Base-by-base conservation (phyloP, 2,113 vertebrate genomes). In the Chitala chitala region DNA sequence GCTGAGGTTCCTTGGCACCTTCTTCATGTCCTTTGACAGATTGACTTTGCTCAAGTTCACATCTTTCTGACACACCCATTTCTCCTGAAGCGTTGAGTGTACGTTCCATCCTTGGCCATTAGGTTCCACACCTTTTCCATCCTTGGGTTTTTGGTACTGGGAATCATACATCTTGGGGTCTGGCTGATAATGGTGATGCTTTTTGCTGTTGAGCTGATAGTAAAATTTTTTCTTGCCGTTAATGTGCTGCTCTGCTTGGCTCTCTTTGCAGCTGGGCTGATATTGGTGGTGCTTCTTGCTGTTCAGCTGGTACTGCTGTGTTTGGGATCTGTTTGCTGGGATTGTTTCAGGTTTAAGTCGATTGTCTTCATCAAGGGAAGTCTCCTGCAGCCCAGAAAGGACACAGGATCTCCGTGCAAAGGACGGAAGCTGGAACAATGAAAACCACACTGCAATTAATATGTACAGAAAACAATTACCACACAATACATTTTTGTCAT, bases 271-370 rank as follows among this genome's bases (percentile, higher is more conserved):
- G 40, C 92, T 94, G 17, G 96, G 96, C 87, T 95, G 95, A 90
- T 99, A 98, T 84, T 94, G 97, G 80, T 99, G 97, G 78, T 98
- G 96, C 82, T 97, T 99, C 84, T 98, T 98, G 89, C 96, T 98
- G 87, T 98, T 98, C 42, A 99, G 93, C 72, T 99, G 94, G 51
- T 99, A 98, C 78, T 98, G 96, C 75, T 97, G 96, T 70, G 92
- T 91, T 79, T 94, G 95, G 72, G 91, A 85, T 54, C 96, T 94
- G 74, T 92, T 91, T 0, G 88, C 85, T 2, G 89, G 84, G 76
- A 90, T 12, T 0, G 90, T 82, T 24, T 98, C 95, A 22, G 90
- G 80, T 85, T 94, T 97, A 3, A 89, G 73, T 58, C 88, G 86
- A 40, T 69, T 75, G 42, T 91, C 90, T 77, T 83, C 88, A 74